phyloP scores from a whole-genome alignment of 2,113 vertebrate species.

The Pipa parva region DNA sequence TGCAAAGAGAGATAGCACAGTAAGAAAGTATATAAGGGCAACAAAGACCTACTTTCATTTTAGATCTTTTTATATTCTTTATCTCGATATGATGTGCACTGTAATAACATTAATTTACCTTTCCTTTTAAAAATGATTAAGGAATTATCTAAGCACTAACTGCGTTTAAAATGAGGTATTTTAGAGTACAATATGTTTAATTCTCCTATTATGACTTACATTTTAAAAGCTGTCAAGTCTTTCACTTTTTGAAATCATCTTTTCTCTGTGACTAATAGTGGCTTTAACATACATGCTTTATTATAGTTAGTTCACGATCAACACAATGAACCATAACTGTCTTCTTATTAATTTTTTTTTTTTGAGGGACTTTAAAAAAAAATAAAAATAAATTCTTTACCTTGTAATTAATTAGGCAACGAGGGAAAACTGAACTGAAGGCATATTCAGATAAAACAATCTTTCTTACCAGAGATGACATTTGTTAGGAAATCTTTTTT shows the following conservation, averaged over 20 bases:
- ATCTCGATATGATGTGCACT: neutral
- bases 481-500: slow-evolving; percentile 66
- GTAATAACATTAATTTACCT: neutral
- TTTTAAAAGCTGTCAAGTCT: slow-evolving; percentile 3
- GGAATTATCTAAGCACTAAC: neutral
- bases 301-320: slow-evolving; percentile 39
- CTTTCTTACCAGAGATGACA: slow-evolving; percentile 61
- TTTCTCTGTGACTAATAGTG: slow-evolving; percentile 3
- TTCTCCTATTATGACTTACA: slow-evolving; percentile 8
- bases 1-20: too few relatives aligned
- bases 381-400: slow-evolving; percentile 44
- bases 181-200: neutral
- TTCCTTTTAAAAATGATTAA: neutral
- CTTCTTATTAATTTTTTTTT: slow-evolving; percentile 41
- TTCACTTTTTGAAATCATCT: neutral
- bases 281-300: slow-evolving; percentile 43
- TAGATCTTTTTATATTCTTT: neutral
- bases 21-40: too few relatives aligned
- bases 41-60: neutral
- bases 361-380: slow-evolving; percentile 53
- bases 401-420: slow-evolving; percentile 84
- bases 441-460: slow-evolving; percentile 69
- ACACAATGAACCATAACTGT: slow-evolving; percentile 53
- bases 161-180: neutral
- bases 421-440: slow-evolving; percentile 80